Evolutionary conservation across 2,797 vertebrate genomes (phyloP).

Genomic region (Phrynocephalus guinanensis): DNA sequence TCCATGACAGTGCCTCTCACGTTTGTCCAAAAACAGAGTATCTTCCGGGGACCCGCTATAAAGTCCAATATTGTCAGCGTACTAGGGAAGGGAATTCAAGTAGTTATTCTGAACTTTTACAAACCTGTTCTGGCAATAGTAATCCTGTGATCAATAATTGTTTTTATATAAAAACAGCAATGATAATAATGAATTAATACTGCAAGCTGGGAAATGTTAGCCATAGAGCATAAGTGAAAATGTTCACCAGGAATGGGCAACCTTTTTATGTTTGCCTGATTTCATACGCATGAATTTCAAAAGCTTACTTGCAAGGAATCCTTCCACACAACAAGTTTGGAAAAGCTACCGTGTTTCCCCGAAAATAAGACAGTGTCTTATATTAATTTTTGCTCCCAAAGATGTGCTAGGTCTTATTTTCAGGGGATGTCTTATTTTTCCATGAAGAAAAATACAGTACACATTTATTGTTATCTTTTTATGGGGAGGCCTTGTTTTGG

Average conservation of each 20-base stretch:
- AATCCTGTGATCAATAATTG: not conserved
- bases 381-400: too few species aligned
- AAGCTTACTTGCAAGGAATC: not conserved
- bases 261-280: not conserved
- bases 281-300: not conserved
- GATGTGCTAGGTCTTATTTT: too few species aligned
- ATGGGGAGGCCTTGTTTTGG: too few species aligned
- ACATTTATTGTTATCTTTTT: too few species aligned
- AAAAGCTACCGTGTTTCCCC: not conserved
- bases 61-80: constrained; percentile 54
- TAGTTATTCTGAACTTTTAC: not conserved
- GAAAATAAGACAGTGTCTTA: too few species aligned
- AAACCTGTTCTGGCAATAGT: not conserved
- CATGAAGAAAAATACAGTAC: too few species aligned
- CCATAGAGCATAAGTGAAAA: too few species aligned
- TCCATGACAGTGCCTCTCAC: constrained; percentile 64
- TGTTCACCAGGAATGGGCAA: not conserved
- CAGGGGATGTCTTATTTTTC: too few species aligned
- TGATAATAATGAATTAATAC: not conserved
- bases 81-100: constrained; percentile 46
- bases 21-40: constrained; percentile 59
- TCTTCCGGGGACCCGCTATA: constrained; percentile 63
- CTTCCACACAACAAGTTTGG: not conserved
- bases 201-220: too few species aligned
- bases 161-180: not conserved